Conservation (phyloP, 2,797 vertebrate species). For the Chelmon rostratus region DNA sequence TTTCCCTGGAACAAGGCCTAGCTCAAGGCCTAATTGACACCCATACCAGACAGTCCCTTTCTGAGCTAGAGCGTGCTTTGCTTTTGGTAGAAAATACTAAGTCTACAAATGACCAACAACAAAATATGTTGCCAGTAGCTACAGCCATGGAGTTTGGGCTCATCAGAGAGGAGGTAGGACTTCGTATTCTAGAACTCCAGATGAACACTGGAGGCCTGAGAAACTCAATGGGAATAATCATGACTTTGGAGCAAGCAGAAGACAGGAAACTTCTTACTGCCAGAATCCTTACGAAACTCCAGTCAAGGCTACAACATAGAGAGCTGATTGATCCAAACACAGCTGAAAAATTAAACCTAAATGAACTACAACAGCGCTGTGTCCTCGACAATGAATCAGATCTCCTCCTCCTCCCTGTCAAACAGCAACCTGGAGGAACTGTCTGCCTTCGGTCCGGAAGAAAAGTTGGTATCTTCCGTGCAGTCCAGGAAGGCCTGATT, state of each 20-base stretch:
- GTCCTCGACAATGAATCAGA: slow-evolving; percentile 87
- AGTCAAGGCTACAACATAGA: slow-evolving; percentile 78
- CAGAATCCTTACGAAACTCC: slow-evolving; percentile 81
- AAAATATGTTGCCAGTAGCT: slow-evolving; percentile 79
- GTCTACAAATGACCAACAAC: slow-evolving; percentile 55
- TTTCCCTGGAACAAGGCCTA: slow-evolving; percentile 89
- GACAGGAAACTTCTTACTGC: slow-evolving; percentile 81
- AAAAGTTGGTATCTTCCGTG: slow-evolving; percentile 92
- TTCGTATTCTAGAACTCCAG: slow-evolving; percentile 91
- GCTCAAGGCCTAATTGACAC: slow-evolving; percentile 86
- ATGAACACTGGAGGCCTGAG: slow-evolving; percentile 86
- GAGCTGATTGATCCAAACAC: slow-evolving; percentile 95
- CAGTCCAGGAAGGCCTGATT: slow-evolving; percentile 92
- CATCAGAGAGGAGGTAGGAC: slow-evolving; percentile 87
- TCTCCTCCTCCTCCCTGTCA: slow-evolving; percentile 90
- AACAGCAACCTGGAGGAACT: slow-evolving; percentile 90
- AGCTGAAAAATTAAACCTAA: slow-evolving; percentile 89
- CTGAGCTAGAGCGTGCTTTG: slow-evolving; percentile 85
- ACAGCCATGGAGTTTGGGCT: slow-evolving; percentile 86
- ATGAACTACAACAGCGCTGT: slow-evolving; percentile 88
- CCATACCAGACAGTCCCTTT: slow-evolving; percentile 82
- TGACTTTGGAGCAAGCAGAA: slow-evolving; percentile 87
- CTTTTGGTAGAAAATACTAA: slow-evolving; percentile 71
- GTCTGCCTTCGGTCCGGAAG: slow-evolving; percentile 90
- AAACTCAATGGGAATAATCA: slow-evolving; percentile 65